Percentiles rank a stretch among this genome's conserved stretches.
Conservation (phyloP, 2,797 vertebrate species). For the Bothrops alternatus region DNA sequence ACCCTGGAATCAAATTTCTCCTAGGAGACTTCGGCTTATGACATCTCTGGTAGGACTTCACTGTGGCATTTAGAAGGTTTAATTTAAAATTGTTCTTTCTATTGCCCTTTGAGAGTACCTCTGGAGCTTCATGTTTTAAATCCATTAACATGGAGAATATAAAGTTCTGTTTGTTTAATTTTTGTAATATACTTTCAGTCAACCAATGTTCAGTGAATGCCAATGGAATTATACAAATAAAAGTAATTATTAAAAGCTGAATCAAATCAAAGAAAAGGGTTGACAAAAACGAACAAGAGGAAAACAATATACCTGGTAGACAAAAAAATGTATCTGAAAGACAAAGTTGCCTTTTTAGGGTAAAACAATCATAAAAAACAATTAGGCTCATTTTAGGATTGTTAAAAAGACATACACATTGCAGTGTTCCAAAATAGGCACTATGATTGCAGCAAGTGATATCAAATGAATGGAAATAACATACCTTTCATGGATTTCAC, state of each 20-base stretch:
- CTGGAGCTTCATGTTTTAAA: not conserved
- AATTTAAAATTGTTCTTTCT: not conserved
- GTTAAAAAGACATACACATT: not conserved
- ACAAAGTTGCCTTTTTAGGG: not conserved
- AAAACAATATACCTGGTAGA: not conserved
- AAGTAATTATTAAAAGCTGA: not conserved
- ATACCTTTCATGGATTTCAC: not conserved
- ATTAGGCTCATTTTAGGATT: not conserved
- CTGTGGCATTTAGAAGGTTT: not conserved
- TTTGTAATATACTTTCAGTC: not conserved
- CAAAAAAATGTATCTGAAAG: not conserved
- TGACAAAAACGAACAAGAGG: not conserved
- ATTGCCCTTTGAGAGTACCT: not conserved
- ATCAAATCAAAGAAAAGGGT: not conserved
- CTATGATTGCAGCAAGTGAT: not conserved
- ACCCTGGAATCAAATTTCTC: not conserved
- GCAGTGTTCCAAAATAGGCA: not conserved
- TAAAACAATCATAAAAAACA: not conserved
- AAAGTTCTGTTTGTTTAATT: not conserved
- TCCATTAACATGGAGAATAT: not conserved
- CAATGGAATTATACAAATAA: not conserved
- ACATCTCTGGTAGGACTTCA: not conserved
- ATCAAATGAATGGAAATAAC: not conserved
- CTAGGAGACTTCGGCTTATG: not conserved
- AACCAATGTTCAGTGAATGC: not conserved